Conservation (phyloP, 2,888 invertebrate genomes). For the Nudaria mundana region DNA sequence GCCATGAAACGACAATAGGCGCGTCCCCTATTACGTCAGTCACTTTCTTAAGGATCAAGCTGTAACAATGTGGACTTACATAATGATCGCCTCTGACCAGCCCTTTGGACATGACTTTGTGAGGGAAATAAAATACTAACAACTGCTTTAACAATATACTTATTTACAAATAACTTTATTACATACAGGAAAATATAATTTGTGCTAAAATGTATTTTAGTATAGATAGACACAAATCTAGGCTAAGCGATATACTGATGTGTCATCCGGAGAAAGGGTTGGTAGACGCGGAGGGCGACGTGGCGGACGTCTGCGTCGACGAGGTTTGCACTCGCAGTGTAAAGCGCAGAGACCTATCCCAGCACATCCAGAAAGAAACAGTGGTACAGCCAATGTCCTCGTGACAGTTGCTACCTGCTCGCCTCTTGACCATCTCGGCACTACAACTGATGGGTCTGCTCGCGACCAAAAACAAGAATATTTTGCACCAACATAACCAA, state of each 20-base stretch:
- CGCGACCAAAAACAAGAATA: constrained; percentile 87
- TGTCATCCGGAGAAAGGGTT: constrained; percentile 79
- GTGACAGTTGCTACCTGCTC: constrained; percentile 91
- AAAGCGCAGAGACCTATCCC: constrained; percentile 92
- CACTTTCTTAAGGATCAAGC: too few relatives aligned
- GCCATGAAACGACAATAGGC: too few relatives aligned
- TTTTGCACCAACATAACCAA: constrained; percentile 85
- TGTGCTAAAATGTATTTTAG: constrained; percentile 28
- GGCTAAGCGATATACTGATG: constrained; percentile 69
- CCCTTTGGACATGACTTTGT: too few relatives aligned
- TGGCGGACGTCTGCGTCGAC: constrained; percentile 84
- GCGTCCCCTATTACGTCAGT: too few relatives aligned
- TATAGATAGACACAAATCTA: constrained; percentile 37
- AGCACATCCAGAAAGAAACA: constrained; percentile 91
- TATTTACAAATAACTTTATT: constrained; percentile 44
- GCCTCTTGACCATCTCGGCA: constrained; percentile 91
- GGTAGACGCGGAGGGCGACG: constrained; percentile 83
- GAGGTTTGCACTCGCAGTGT: constrained; percentile 92
- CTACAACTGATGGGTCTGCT: constrained; percentile 90
- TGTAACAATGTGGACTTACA: too few relatives aligned
- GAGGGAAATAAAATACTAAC: constrained; percentile 20
- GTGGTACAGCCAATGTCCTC: constrained; percentile 91
- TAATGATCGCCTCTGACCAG: too few relatives aligned
- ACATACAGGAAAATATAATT: constrained; percentile 37
- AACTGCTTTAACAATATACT: constrained; percentile 27